Evolutionary conservation across 2,888 invertebrate species (phyloP), one percentile per base, ranked within the genome.

Genomic region (Eledona agricola): DNA sequence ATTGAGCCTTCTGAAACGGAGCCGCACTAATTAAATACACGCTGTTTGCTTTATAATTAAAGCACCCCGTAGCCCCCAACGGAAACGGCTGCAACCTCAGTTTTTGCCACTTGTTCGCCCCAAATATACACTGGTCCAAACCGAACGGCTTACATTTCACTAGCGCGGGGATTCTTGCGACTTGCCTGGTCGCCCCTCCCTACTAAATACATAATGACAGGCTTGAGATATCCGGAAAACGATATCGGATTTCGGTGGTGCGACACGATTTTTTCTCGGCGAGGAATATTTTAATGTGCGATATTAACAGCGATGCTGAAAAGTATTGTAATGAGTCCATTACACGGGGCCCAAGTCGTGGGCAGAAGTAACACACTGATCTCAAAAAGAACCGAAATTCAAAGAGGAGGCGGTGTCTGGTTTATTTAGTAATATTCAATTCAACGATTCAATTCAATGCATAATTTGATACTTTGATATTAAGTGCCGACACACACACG

Each of bases 161-260:
- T 5, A n/a, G n/a, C 13, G 2, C 10, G 25, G 6, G 4, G 5
- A 17, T 1, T 1, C 7, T 28, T n/a, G 28, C 2, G 6, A 16
- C 26, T 17, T 11, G 6, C 5, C 34, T 19, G 47, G 28, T 37
- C 37, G 10, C 15, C 28, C 17, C 10, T 29, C 4, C 19, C 5
- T 60, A 67, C 63, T 69, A 69, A 69, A 68, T 63, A 66, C 69
- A 67, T 65, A 65, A 64, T 62, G 67, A 67, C 67, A 68, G 65
- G 58, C 62, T 60, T 62, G 53, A 61, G 60, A 59, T 58, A 59
- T 65, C 70, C 67, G 68, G 68, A 68, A 70, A 63, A 63, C 58
- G 59, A 59, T 68, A 63, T 70, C 60, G 38, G 35, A 61, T 69
- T 68, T 62, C 66, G 35, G 46, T 55, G 11, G 28, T 4, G 7